These are phyloP conservation scores for Bolborhynchus lineola DNA, from an alignment of 2,113 vertebrate genomes.

Conservation along the genomic window DNA sequence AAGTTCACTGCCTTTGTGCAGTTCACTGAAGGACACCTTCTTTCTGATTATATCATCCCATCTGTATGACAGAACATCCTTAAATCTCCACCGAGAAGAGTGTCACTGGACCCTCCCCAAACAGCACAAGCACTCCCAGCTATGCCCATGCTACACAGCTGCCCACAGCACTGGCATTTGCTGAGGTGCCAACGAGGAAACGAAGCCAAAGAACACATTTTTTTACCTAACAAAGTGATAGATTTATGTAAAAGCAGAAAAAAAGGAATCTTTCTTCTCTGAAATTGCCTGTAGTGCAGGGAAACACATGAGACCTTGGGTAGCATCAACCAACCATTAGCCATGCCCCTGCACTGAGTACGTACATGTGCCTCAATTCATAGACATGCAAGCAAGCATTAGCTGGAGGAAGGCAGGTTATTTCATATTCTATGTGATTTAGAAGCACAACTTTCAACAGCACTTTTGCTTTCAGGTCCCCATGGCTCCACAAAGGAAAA, in stretches of 20 bases:
- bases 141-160: fast-evolving
- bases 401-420: fast-evolving
- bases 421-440: fast-evolving
- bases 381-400: fast-evolving
- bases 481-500: not conserved
- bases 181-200: not conserved
- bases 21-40: not conserved
- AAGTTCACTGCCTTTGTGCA: too few relatives aligned
- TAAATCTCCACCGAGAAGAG: too few relatives aligned
- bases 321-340: not conserved
- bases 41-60: not conserved
- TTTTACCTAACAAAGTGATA: not conserved
- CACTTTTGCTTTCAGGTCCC: not conserved
- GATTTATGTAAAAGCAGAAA: not conserved
- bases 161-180: not conserved
- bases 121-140: not conserved
- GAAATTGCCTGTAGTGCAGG: not conserved
- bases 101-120: not conserved
- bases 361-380: fast-evolving
- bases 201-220: not conserved
- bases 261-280: not conserved
- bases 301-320: too few relatives aligned
- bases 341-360: fast-evolving
- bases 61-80: fast-evolving
- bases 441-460: not conserved